A percentile compares a stretch with the other conserved stretches of the same genome.
These are phyloP conservation scores for Scaeva pyrastri DNA, from an alignment of 2,888 invertebrate genomes.

Conservation along the genomic window DNA sequence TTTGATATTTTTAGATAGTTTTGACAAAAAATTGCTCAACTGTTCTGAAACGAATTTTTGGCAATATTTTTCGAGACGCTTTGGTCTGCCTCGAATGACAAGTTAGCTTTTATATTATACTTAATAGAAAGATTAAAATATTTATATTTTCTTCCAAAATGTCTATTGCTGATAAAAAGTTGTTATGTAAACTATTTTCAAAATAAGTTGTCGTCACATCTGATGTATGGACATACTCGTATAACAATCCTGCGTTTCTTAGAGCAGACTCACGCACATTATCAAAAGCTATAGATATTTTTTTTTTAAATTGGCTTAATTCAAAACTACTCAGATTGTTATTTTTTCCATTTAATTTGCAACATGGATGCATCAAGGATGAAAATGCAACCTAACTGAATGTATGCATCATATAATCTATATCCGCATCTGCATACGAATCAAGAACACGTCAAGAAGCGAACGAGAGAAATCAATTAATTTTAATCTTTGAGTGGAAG, in stretches of 20 bases:
- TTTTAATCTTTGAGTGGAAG: conserved; percentile 67
- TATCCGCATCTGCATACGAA: neutral
- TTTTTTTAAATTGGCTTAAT: conserved; percentile 49
- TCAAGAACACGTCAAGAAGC: conserved; percentile 1
- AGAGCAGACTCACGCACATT: conserved; percentile 4
- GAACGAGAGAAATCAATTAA: conserved; percentile 53
- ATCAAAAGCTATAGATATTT: neutral
- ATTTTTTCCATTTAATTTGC: conserved; percentile 1
- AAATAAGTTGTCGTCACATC: too few relatives aligned
- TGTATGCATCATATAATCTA: neutral
- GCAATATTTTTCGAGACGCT: too few relatives aligned
- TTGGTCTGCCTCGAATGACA: too few relatives aligned
- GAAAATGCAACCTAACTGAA: neutral
- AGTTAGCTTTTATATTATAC: too few relatives aligned
- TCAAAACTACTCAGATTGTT: conserved; percentile 34
- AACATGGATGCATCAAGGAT: conserved; percentile 9
- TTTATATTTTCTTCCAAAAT: too few relatives aligned
- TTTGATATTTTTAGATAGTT: too few relatives aligned
- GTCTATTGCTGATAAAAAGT: too few relatives aligned
- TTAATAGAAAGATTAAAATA: too few relatives aligned
- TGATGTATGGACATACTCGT: too few relatives aligned
- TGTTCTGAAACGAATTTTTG: too few relatives aligned
- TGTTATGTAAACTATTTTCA: too few relatives aligned
- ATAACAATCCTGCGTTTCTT: conserved; percentile 12
- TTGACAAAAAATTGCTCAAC: too few relatives aligned